These are phyloP conservation scores for Drosophila algonquin DNA, from an alignment of 2,888 invertebrate species.

Conservation along the genomic window DNA sequence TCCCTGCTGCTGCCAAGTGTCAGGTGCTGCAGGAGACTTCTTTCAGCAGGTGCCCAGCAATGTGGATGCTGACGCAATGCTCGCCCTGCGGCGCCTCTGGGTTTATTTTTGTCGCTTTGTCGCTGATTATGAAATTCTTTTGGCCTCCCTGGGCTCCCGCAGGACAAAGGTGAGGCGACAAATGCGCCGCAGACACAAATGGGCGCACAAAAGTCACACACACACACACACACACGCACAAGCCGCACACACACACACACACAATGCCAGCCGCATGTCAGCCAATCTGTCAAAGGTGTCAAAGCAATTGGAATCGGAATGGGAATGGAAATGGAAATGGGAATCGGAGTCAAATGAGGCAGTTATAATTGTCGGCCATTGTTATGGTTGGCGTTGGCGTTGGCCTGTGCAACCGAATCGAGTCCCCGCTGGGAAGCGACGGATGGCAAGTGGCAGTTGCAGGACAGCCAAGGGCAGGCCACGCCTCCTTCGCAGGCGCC, in stretches of 20 bases:
- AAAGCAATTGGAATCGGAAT: conserved; percentile 40
- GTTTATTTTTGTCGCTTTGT: conserved; percentile 42
- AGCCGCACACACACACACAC: conserved; percentile 16
- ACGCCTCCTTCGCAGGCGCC: no score
- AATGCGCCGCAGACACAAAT: neutral
- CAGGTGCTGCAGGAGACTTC: conserved; percentile 28
- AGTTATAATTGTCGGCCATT: conserved; percentile 60
- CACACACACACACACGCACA: conserved; percentile 14
- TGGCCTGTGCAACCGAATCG: no score
- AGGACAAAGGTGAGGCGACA: conserved; percentile 17
- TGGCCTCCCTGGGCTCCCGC: neutral
- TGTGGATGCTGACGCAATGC: neutral
- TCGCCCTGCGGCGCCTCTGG: neutral
- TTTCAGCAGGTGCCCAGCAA: neutral
- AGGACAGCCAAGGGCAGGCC: no score
- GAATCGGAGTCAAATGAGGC: conserved; percentile 34
- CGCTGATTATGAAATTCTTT: conserved; percentile 49
- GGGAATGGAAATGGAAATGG: neutral
- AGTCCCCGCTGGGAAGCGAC: no score
- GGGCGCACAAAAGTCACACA: neutral
- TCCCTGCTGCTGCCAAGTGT: neutral
- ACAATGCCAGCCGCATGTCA: conserved; percentile 34
- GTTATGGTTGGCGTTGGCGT: conserved; percentile 24
- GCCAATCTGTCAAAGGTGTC: conserved; percentile 72
- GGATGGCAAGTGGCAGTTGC: no score